Conservation (phyloP, 2,113 vertebrate genomes). For the Protobothrops flavoviridis region DNA sequence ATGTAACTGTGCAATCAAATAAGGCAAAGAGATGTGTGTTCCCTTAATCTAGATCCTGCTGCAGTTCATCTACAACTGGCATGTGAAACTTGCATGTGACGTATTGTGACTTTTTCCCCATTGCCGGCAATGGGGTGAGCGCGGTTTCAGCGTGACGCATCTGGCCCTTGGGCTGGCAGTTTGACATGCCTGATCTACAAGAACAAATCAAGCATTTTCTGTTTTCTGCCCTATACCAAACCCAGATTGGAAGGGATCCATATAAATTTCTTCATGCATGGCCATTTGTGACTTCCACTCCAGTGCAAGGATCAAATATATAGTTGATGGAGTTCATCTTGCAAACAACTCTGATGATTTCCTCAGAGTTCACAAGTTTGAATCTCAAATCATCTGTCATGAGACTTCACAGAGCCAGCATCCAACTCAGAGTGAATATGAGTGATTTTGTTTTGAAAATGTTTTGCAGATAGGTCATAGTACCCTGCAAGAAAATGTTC, state of each 20-base stretch:
- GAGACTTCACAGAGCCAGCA: not conserved
- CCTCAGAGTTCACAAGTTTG: not conserved
- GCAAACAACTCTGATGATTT: not conserved
- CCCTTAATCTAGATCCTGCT: not conserved
- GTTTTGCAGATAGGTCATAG: not conserved
- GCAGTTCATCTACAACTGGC: not conserved
- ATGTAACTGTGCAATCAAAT: not conserved
- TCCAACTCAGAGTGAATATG: not conserved
- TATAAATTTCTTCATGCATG: not conserved
- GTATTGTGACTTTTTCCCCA: too few relatives aligned
- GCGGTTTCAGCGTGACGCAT: too few relatives aligned
- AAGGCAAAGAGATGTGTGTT: not conserved
- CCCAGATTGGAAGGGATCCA: not conserved
- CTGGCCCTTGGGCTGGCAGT: too few relatives aligned
- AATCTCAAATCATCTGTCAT: not conserved
- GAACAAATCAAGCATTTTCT: not conserved
- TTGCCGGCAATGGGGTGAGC: too few relatives aligned
- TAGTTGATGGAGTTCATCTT: not conserved
- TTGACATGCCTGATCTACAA: too few relatives aligned
- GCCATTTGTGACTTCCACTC: not conserved
- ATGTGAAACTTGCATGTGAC: too few relatives aligned
- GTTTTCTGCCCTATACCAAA: not conserved
- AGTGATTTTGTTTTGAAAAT: not conserved
- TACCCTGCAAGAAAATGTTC: not conserved
- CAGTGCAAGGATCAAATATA: not conserved